Conservation (phyloP, 2,888 invertebrate species). For the Drosophila hamatofila region DNA sequence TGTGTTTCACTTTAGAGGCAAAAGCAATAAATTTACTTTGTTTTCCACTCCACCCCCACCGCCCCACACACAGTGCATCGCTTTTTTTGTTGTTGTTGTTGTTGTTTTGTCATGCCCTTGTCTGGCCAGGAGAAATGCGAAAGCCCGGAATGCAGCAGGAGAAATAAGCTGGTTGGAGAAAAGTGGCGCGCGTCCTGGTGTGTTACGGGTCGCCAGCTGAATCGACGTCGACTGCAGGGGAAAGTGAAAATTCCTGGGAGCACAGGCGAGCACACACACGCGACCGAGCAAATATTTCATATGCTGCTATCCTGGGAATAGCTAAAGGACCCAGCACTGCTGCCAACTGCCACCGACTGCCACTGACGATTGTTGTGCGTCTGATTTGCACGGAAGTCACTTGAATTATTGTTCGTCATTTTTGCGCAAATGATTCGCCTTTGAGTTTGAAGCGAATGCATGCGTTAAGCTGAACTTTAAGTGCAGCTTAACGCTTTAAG, state of each 20-base stretch:
- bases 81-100: neutral
- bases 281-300: conserved; percentile 63
- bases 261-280: conserved; percentile 37
- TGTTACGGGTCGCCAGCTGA: conserved; percentile 25
- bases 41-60: conserved; percentile 24
- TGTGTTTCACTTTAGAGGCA: conserved; percentile 73
- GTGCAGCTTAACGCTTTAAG: neutral
- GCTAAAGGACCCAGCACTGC: neutral
- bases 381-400: conserved; percentile 67
- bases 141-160: conserved; percentile 59
- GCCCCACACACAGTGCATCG: conserved; percentile 39
- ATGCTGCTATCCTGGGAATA: conserved; percentile 33
- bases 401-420: conserved; percentile 66
- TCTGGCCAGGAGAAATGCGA: conserved; percentile 58
- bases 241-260: conserved; percentile 74
- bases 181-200: conserved; percentile 19
- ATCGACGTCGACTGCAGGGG: conserved; percentile 42
- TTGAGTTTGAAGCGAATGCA: conserved; percentile 23
- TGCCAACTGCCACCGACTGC: conserved; percentile 1
- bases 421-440: conserved; percentile 41
- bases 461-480: conserved; percentile 1
- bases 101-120: conserved; percentile 26
- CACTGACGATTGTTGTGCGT: conserved; percentile 48
- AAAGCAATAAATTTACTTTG: conserved; percentile 74
- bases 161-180: conserved; percentile 24